Evolutionary conservation across 2,888 invertebrate species (phyloP), one percentile per base, ranked within the genome.

Genomic region (Digitonthophagus gazella): DNA sequence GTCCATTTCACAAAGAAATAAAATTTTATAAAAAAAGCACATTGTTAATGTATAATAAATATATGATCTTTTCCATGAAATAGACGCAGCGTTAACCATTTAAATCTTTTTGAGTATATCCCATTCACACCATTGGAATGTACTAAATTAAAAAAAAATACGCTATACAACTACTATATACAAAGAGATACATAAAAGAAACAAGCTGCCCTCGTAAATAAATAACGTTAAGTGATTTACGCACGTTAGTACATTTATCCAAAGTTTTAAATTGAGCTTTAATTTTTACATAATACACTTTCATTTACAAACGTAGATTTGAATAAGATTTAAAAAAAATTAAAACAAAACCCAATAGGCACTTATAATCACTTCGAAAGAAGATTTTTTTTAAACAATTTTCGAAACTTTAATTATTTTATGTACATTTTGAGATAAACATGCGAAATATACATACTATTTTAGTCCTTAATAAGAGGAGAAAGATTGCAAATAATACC

Each of bases 331-430:
- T n/a, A n/a, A n/a, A n/a, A n/a, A 44, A 44, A 44, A 3, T 67
- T 66, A 71, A 63, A 67, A 72, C 64, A 70, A 67, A 73, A 72
- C 72, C 72, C 73, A 70, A 67, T 71, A 74, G 74, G 74, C 74
- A 74, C 73, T 74, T 74, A 56, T 68, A 72, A 73, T 74, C 74
- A 74, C 74, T 73, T 69, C 71, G 70, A 65, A 72, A 70, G 11
- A 44, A 15, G 5, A 14, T 56, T 56, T 6, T 56, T 15, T 6
- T 56, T 58, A 20, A 58, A 20, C 14, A 58, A 58, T 16, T 8
- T 56, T 2, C 11, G 5, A 16, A 58, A 58, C 15, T 15, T 16
- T 58, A 15, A 44, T 44, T 44, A 44, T 44, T 8, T 44, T 44
- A 44, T 44, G 11, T 44, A 44, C 28, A 44, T 44, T 5, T 44